Conservation (phyloP, 2,797 vertebrate species). For the Schizopygopsis malacanthus region DNA sequence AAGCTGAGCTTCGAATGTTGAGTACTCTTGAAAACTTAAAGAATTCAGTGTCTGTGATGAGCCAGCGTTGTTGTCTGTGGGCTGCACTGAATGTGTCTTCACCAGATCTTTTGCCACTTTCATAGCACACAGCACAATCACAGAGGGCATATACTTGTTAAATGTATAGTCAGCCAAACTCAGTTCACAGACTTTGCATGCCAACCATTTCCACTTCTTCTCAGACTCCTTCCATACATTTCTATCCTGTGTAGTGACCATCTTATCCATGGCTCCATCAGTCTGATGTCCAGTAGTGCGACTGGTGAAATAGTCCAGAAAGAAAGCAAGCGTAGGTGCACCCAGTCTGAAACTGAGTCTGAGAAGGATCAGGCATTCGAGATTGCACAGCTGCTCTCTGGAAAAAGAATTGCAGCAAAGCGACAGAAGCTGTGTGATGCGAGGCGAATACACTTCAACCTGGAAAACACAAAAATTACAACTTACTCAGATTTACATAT, state of each 20-base stretch:
- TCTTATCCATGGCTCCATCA: neutral
- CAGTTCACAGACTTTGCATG: slow-evolving; percentile 84
- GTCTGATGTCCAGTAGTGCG: slow-evolving; percentile 33
- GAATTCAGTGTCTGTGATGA: slow-evolving; percentile 17
- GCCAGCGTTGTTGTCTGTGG: neutral
- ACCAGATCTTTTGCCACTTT: slow-evolving; percentile 81
- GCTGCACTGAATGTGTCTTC: neutral
- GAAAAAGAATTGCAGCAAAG: slow-evolving; percentile 89
- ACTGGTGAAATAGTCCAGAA: slow-evolving; percentile 87
- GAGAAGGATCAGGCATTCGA: slow-evolving; percentile 89
- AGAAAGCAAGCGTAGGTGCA: slow-evolving; percentile 89
- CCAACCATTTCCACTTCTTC: slow-evolving; percentile 75
- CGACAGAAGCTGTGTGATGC: slow-evolving; percentile 85
- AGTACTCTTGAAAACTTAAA: neutral
- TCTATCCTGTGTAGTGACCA: neutral
- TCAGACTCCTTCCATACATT: neutral
- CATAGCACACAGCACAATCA: slow-evolving; percentile 85
- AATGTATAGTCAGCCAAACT: slow-evolving; percentile 93
- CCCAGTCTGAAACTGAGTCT: slow-evolving; percentile 85
- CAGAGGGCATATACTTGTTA: slow-evolving; percentile 84
- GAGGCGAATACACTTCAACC: slow-evolving; percentile 90
- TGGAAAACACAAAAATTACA: slow-evolving; percentile 62
- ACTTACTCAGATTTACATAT: neutral
- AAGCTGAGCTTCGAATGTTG: slow-evolving; percentile 60
- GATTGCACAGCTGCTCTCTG: slow-evolving; percentile 89